Conservation (phyloP, 2,888 invertebrate genomes). For the Leucania comma region DNA sequence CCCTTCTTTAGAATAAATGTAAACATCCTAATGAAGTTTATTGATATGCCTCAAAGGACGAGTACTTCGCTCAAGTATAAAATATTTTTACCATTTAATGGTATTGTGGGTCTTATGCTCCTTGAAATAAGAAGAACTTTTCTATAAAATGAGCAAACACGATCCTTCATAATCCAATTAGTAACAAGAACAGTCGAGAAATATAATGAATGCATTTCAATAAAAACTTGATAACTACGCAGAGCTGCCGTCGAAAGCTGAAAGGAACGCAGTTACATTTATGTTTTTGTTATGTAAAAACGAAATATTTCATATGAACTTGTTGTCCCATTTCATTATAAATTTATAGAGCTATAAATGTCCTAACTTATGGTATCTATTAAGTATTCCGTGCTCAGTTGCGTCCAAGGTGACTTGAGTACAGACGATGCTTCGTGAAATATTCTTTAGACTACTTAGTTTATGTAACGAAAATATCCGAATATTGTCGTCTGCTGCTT, state of each 20-base stretch:
- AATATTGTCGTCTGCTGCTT: constrained; percentile 28
- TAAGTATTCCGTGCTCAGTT: constrained; percentile 41
- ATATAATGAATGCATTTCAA: constrained; percentile 22
- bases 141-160: constrained; percentile 5
- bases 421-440: constrained; percentile 12
- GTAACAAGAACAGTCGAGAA: not conserved
- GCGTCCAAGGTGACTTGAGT: constrained; percentile 56
- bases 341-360: constrained; percentile 58
- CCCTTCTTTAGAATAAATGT: constrained; percentile 3
- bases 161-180: constrained; percentile 17
- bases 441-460: constrained; percentile 27
- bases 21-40: not conserved
- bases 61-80: not conserved
- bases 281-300: constrained; percentile 23
- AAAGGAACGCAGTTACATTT: constrained; percentile 23
- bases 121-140: not conserved
- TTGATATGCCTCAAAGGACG: not conserved
- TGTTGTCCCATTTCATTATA: constrained; percentile 37
- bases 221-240: constrained; percentile 12
- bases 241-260: constrained; percentile 6
- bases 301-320: constrained; percentile 36
- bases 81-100: not conserved
- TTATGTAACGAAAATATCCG: constrained; percentile 38
- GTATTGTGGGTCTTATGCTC: no score
- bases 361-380: constrained; percentile 43